These are phyloP conservation scores for Hydrocynus forskahlii DNA, from an alignment of 2,797 vertebrate species.

Conservation along the genomic window DNA sequence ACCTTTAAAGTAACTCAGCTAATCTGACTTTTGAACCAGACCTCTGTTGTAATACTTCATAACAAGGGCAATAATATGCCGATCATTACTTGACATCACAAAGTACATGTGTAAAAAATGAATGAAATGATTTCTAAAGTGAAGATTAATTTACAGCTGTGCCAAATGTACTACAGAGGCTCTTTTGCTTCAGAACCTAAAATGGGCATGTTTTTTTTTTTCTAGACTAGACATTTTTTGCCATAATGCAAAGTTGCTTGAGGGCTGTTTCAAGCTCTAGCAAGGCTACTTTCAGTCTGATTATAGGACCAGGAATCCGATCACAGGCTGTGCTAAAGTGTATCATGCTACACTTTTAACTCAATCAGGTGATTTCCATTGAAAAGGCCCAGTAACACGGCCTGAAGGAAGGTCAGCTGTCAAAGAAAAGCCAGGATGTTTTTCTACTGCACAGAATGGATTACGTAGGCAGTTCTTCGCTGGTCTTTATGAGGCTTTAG, in stretches of 20 bases:
- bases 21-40: not conserved
- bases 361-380: constrained; percentile 22
- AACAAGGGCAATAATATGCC: not conserved
- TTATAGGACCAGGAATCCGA: constrained; percentile 3
- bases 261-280: not conserved
- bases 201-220: not conserved
- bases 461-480: constrained; percentile 70
- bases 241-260: not conserved
- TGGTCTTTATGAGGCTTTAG: constrained; percentile 60
- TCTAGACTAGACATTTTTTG: not conserved
- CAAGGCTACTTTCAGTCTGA: not conserved
- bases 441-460: constrained; percentile 71
- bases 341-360: constrained; percentile 14
- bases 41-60: not conserved
- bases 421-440: constrained; percentile 61
- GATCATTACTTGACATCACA: not conserved
- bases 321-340: not conserved
- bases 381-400: constrained; percentile 12
- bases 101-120: not conserved
- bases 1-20: not conserved
- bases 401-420: constrained; percentile 24
- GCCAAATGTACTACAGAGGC: not conserved
- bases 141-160: not conserved
- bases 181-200: not conserved
- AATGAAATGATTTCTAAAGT: not conserved